These are phyloP conservation scores for Gallinago stenura DNA, from an alignment of 2,797 vertebrate genomes.

Conservation along the genomic window DNA sequence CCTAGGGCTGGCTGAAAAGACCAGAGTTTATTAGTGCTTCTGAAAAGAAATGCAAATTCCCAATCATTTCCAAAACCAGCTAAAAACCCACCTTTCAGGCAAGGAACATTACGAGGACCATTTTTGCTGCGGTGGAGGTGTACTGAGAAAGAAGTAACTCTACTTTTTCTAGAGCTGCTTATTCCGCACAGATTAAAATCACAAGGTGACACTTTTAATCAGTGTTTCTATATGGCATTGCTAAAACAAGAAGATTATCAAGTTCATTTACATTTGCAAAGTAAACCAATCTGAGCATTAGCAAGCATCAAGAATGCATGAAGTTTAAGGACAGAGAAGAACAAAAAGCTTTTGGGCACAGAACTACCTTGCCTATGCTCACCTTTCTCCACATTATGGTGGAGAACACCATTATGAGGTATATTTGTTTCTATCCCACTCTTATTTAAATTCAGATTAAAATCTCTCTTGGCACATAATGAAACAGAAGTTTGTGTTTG, in stretches of 20 bases:
- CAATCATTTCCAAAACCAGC: neutral
- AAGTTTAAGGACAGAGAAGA: neutral
- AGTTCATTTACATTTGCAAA: slow-evolving; percentile 38
- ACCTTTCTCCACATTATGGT: neutral
- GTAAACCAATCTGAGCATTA: neutral
- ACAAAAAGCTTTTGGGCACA: neutral
- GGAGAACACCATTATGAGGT: neutral
- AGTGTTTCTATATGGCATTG: neutral
- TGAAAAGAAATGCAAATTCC: neutral
- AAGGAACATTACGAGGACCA: neutral
- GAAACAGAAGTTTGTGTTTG: neutral
- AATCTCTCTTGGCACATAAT: neutral
- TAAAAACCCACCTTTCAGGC: neutral
- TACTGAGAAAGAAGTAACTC: neutral
- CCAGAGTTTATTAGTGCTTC: neutral
- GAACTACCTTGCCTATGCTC: neutral
- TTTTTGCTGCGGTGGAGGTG: neutral
- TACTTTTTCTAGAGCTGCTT: neutral
- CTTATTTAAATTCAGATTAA: neutral
- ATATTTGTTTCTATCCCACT: neutral
- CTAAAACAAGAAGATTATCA: slow-evolving; percentile 10
- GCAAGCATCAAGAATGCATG: neutral
- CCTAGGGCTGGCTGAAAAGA: neutral
- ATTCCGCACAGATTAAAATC: neutral
- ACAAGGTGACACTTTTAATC: slow-evolving; percentile 10